Percentiles rank a stretch among this genome's conserved stretches.
These are phyloP conservation scores for Balaeniceps rex DNA, from an alignment of 2,113 vertebrate genomes.

Conservation along the genomic window DNA sequence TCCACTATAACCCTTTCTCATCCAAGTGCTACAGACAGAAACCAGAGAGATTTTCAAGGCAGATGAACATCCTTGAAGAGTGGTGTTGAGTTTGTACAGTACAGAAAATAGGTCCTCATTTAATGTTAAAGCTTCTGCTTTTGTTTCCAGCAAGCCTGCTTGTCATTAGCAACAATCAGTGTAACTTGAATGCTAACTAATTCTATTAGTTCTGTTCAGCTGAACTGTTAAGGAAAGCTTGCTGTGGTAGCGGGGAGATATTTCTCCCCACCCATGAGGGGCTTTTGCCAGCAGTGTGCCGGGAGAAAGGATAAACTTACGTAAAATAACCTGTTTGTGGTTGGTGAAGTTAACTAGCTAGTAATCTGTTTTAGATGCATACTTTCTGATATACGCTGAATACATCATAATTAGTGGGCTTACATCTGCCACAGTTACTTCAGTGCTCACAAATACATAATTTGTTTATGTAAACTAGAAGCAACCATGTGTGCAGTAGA, in stretches of 20 bases:
- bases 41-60: background rate
- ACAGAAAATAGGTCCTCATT: background rate
- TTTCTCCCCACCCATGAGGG: background rate
- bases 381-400: background rate
- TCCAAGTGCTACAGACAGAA: background rate
- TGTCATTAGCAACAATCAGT: constrained; percentile 18
- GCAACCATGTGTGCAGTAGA: constrained; percentile 1
- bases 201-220: constrained; percentile 49
- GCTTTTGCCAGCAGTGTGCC: background rate
- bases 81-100: background rate
- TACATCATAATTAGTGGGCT: constrained; percentile 55
- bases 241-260: background rate
- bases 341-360: constrained; percentile 41
- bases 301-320: background rate
- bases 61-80: background rate
- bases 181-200: constrained; percentile 32
- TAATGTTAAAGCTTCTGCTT: background rate
- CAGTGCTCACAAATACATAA: constrained; percentile 9
- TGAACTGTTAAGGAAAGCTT: constrained; percentile 41
- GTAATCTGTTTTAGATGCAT: constrained; percentile 47
- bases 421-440: constrained; percentile 26
- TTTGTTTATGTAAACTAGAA: constrained; percentile 55
- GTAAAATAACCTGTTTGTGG: constrained; percentile 25
- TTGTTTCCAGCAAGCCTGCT: background rate
- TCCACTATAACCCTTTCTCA: constrained; percentile 53